phyloP scores from a whole-genome alignment of 2,797 vertebrate genomes.

The Crotalus adamanteus region DNA sequence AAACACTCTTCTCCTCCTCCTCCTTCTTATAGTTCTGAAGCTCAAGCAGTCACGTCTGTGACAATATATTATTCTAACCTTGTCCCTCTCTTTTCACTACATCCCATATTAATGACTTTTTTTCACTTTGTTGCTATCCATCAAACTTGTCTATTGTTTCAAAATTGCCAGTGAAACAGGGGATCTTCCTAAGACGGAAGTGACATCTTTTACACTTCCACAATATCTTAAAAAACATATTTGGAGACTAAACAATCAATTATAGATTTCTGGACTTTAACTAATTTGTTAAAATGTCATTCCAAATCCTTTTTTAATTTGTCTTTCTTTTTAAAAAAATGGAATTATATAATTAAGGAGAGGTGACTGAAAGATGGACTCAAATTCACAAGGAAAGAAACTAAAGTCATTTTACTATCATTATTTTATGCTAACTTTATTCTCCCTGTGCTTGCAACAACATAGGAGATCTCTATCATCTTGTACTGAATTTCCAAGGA shows the following conservation, averaged over 20 bases:
- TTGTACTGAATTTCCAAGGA: background rate
- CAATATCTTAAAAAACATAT: background rate
- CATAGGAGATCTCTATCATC: background rate
- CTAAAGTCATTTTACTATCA: background rate
- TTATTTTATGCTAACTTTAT: background rate
- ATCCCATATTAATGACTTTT: too few relatives aligned
- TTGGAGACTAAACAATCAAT: background rate
- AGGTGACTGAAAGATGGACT: background rate
- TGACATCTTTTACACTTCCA: background rate
- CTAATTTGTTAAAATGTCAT: background rate
- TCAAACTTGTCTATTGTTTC: background rate
- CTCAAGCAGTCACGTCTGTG: background rate
- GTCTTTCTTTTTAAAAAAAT: background rate
- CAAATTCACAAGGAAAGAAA: background rate
- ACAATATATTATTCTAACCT: background rate
- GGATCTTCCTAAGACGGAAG: background rate
- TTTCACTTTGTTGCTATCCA: background rate
- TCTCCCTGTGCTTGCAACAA: background rate
- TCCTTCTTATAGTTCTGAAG: background rate
- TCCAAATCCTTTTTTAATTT: background rate
- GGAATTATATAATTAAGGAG: background rate
- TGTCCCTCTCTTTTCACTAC: background rate
- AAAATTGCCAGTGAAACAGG: background rate
- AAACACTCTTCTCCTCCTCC: background rate
- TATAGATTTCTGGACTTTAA: background rate